Conservation (phyloP, 2,797 vertebrate genomes). For the Novumbra hubbsi region DNA sequence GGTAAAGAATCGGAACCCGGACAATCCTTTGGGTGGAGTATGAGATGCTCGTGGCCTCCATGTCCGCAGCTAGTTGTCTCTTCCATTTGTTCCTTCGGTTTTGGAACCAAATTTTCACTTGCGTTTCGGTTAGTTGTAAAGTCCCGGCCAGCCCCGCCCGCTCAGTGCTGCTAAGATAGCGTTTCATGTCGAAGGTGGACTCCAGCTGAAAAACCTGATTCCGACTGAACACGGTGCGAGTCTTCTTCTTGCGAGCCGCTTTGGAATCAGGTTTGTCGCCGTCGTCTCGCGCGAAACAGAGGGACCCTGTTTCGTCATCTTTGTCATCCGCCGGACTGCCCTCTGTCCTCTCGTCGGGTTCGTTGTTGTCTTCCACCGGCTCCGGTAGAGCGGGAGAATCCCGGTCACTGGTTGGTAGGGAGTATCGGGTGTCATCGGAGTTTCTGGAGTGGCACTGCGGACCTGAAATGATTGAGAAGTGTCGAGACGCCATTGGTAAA, state of each 20-base stretch:
- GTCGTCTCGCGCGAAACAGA: constrained; percentile 26
- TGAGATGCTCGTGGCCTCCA: constrained; percentile 74
- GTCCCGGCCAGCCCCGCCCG: constrained; percentile 70
- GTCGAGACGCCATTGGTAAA: not conserved
- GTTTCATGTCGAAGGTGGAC: constrained; percentile 87
- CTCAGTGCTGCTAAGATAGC: constrained; percentile 79
- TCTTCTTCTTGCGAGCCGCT: constrained; percentile 80
- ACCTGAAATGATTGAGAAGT: constrained; percentile 30
- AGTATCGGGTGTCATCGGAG: constrained; percentile 5
- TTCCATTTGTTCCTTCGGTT: constrained; percentile 88
- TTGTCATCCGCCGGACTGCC: constrained; percentile 36
- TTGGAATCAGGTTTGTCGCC: constrained; percentile 45
- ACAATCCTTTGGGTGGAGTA: constrained; percentile 79
- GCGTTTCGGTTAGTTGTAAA: constrained; percentile 80
- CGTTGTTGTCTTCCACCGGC: constrained; percentile 53
- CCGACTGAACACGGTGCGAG: constrained; percentile 83
- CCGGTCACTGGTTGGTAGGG: constrained; percentile 61
- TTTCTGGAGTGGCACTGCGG: not conserved
- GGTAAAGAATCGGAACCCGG: constrained; percentile 85
- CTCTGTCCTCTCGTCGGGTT: constrained; percentile 48
- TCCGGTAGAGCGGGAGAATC: constrained; percentile 72
- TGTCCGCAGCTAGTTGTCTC: constrained; percentile 79
- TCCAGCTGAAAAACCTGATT: constrained; percentile 90
- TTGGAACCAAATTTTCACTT: constrained; percentile 88
- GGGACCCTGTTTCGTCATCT: constrained; percentile 26